Base-by-base conservation (phyloP, 1,140 invertebrate species). In the Sarcophaga peregrina region DNA sequence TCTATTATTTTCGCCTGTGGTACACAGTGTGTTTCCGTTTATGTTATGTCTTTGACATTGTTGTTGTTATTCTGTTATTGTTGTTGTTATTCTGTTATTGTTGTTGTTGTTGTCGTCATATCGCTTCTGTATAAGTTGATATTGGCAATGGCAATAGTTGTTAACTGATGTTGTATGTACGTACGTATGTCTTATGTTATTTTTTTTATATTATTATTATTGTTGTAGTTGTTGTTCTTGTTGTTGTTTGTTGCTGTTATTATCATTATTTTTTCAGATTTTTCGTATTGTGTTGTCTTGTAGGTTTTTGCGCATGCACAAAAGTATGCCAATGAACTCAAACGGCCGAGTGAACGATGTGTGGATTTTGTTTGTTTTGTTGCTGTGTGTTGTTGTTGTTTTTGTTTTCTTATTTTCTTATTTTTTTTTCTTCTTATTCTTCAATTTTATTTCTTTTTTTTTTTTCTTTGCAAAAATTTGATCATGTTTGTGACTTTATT, bases 271-370 rank as follows among this genome's bases (percentile, higher is more conserved):
- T n/a, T n/a, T 6, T 13, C 73, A 52, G 17, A 8, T 37, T 37
- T 11, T 50, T n/a, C n/a, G 80, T 47, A 68, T 37, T 76, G 73
- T 82, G 25, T 25, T 52, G 74, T 54, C 45, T 47, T 50, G 82
- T 78, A 52, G 75, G 54, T 83, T 82, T n/a, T 78, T 83, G 82
- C 82, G 52, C 74, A 78, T 80, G 82, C 54, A 74, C 83, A 83
- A 83, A 84, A 80, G 83, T 84, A 62, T 84, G 83, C 82, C 83
- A 84, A 84, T 81, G 83, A 84, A 84, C 83, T 84, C 62, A 54
- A 76, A 50, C 83, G 83, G 80, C 83, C 83, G 83, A 84, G 83
- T 84, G 82, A 83, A 82, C 83, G 83, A 80, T 68, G 62, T 68
- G 17, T 68, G 20, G 20, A 68, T 8, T 20, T 58, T 58, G 13